phyloP scores from a whole-genome alignment of 2,113 vertebrate genomes.

The human region GRCh38 chr12:64877501-64878000 shows the following conservation, averaged over 20 bases:
- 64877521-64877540: background rate
- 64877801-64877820: slow-evolving; percentile 8
- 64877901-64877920: background rate
- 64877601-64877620: background rate
- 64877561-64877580: background rate
- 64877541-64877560: background rate
- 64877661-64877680: background rate
- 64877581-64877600: background rate
- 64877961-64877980: background rate
- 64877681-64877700: background rate
- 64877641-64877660: background rate
- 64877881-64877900: background rate
- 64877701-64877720: background rate
- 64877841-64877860: background rate
- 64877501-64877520: slow-evolving; percentile 35
- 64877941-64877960: background rate
- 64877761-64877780: background rate
- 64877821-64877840: background rate
- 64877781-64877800: background rate
- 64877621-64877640: background rate
- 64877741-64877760: slow-evolving; percentile 13
- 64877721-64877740: background rate
- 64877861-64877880: background rate
- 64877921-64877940: background rate
- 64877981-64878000: background rate